A percentile compares a stretch with the other conserved stretches of the same genome.
These are phyloP conservation scores for Gadopsis marmoratus DNA, from an alignment of 2,797 vertebrate genomes.

Conservation along the genomic window DNA sequence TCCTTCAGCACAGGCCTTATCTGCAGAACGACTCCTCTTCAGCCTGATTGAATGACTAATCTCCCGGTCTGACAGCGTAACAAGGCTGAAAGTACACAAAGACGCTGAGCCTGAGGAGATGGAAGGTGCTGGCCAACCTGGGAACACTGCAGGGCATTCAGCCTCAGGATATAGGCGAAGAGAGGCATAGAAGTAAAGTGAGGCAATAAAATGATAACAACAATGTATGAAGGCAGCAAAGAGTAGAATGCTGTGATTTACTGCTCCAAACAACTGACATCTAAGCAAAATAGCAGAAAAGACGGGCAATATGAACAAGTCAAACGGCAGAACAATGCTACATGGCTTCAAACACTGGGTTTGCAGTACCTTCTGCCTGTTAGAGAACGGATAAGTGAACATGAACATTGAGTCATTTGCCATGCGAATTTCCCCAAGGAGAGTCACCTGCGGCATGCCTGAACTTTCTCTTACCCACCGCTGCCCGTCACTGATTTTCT, in stretches of 20 bases:
- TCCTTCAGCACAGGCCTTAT: slow-evolving; percentile 80
- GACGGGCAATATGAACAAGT: background rate
- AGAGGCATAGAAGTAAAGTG: slow-evolving; percentile 3
- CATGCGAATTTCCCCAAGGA: slow-evolving; percentile 72
- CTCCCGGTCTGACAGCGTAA: slow-evolving; percentile 80
- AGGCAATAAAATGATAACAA: slow-evolving; percentile 27
- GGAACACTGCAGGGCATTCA: slow-evolving; percentile 63
- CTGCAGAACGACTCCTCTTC: slow-evolving; percentile 73
- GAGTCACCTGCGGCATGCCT: slow-evolving; percentile 67
- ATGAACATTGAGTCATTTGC: slow-evolving; percentile 67
- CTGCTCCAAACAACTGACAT: slow-evolving; percentile 1
- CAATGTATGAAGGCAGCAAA: slow-evolving; percentile 37
- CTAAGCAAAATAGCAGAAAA: background rate
- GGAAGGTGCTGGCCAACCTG: slow-evolving; percentile 52
- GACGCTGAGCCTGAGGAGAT: slow-evolving; percentile 65
- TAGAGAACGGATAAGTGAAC: slow-evolving; percentile 56
- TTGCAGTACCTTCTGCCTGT: slow-evolving; percentile 12
- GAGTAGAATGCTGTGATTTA: background rate
- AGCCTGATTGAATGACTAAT: slow-evolving; percentile 86
- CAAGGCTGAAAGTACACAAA: slow-evolving; percentile 74
- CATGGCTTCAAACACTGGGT: background rate
- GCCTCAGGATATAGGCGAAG: slow-evolving; percentile 46
- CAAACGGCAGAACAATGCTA: background rate
- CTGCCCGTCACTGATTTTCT: slow-evolving; percentile 76
- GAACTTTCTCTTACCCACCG: slow-evolving; percentile 63